A percentile compares a stretch with the other conserved stretches of the same genome.
phyloP scores from a whole-genome alignment of 2,113 vertebrate genomes.

The Fregata magnificens region DNA sequence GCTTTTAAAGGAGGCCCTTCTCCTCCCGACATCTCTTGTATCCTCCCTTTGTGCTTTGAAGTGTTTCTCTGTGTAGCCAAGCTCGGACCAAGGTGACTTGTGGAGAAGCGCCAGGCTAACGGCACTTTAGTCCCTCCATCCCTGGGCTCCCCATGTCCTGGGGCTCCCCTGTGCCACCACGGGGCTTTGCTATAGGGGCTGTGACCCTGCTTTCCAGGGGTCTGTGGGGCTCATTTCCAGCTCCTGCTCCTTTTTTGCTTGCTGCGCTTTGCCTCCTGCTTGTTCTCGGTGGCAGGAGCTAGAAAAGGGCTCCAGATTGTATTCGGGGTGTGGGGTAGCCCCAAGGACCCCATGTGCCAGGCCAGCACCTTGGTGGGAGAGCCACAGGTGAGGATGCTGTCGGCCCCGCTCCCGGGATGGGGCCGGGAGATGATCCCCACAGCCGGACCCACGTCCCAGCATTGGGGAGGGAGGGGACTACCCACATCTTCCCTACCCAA shows the following conservation, averaged over 20 bases:
- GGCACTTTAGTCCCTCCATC: not conserved
- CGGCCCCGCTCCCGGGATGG: not conserved
- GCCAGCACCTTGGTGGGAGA: not conserved
- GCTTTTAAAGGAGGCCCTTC: not conserved
- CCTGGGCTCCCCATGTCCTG: not conserved
- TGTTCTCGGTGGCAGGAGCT: not conserved
- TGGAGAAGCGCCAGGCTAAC: not conserved
- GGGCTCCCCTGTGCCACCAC: not conserved
- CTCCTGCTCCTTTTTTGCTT: not conserved
- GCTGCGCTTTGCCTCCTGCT: not conserved
- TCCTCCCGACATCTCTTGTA: not conserved
- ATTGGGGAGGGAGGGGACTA: not conserved
- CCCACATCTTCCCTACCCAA: not conserved
- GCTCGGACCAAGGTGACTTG: not conserved
- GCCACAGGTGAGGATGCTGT: not conserved
- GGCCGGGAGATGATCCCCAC: not conserved
- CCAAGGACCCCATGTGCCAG: not conserved
- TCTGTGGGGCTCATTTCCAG: not conserved
- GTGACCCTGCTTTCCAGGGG: rapidly evolving
- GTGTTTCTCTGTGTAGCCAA: not conserved
- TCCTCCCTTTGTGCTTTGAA: not conserved
- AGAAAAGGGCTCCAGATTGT: not conserved
- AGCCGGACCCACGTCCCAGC: not conserved
- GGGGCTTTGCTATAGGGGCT: not conserved
- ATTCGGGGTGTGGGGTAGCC: not conserved